phyloP scores from a whole-genome alignment of 2,888 invertebrate species.

The Drosophila mayaguana region DNA sequence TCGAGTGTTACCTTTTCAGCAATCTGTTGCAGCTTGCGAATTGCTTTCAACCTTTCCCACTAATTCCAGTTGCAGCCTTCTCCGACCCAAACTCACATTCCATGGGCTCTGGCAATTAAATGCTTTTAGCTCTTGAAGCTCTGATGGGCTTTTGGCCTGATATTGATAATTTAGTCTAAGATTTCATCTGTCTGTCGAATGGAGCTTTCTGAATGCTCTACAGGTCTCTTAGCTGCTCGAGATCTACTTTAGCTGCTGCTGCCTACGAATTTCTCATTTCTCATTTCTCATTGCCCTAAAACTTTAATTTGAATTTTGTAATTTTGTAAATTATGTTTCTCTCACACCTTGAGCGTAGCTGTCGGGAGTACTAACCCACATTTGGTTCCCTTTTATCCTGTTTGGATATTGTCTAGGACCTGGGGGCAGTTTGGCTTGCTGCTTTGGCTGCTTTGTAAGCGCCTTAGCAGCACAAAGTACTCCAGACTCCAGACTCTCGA shows the following conservation, averaged over 20 bases:
- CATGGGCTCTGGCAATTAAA: slow-evolving; percentile 9
- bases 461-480: slow-evolving; percentile 52
- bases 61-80: slow-evolving; percentile 25
- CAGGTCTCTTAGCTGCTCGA: too few species aligned
- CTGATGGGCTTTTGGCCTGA: background rate
- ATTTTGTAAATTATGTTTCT: background rate
- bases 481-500: slow-evolving; percentile 25
- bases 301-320: background rate
- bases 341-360: background rate
- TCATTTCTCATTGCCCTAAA: background rate
- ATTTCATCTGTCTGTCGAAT: background rate
- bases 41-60: slow-evolving; percentile 19
- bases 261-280: too few species aligned
- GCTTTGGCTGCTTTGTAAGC: slow-evolving; percentile 37
- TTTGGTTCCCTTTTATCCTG: slow-evolving; percentile 11
- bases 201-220: too few species aligned
- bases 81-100: background rate
- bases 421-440: slow-evolving; percentile 13
- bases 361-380: background rate
- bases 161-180: background rate
- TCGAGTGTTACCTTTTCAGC: slow-evolving; percentile 23
- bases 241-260: too few species aligned
- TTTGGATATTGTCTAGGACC: slow-evolving; percentile 34
- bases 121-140: background rate
- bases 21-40: slow-evolving; percentile 41